Base-by-base conservation (phyloP, 2,888 invertebrate genomes). In the Cerastis rubricosa region DNA sequence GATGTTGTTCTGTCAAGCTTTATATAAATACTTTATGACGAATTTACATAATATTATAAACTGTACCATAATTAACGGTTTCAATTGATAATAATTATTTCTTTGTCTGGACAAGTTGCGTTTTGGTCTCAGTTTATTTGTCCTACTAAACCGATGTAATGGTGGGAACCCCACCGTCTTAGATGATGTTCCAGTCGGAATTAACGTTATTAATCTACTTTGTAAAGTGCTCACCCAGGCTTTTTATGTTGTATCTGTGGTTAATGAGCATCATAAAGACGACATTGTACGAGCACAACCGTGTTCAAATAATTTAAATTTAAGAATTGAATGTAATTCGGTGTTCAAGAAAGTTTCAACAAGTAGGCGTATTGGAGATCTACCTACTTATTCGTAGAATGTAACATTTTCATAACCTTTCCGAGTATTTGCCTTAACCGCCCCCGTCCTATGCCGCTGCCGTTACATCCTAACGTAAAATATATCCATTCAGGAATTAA, bases 161-260 rank as follows among this genome's bases (percentile, higher is more conserved):
- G 54, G 75, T 87, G 78, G 88, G 63, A 78, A 84, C 86, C 88
- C 86, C 86, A 86, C 71, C 22, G 88, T 67, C 78, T 81, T 65
- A 77, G 80, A 86, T 84, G 80, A 81, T 82, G 76, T 88, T 80
- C 75, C 63, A 72, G 54, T 71, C 77, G 71, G 68, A 74, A 88
- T 87, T 74, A 74, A 83, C 66, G 68, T 79, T 81, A 87, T 84
- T 77, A 85, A 85, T 85, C 82, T 82, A 78, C 69, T 77, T 80
- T 84, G 87, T 87, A 79, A 83, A 78, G 75, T 81, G 74, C 68
- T 78, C 57, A 77, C 70, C 65, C 61, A 74, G 65, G 64, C 69
- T 80, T 81, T 88, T 85, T 74, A 76, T 78, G 72, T 77, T 74
- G 72, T 76, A 72, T 79, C 57, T 72, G 67, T 75, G 78, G 69